Evolutionary conservation across 2,113 vertebrate species (phyloP).

Genomic region (Clupea harengus): DNA sequence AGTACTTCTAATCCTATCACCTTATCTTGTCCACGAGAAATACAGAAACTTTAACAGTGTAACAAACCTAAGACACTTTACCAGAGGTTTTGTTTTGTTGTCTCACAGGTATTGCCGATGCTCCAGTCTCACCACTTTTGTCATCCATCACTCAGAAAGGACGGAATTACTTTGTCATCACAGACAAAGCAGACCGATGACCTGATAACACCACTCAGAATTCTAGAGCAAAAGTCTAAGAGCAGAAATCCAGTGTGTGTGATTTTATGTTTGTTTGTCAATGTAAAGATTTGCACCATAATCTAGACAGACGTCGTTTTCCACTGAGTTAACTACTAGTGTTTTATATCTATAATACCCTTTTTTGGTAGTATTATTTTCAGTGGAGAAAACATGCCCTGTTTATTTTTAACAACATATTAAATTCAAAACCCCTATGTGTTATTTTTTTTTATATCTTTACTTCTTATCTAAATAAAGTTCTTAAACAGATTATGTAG

Average conservation of each 20-base stretch:
- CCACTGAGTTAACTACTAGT: not conserved
- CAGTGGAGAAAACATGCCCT: not conserved
- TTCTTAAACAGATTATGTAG: not conserved
- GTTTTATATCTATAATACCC: not conserved
- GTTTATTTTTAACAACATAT: constrained; percentile 21
- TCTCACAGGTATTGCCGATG: constrained; percentile 81
- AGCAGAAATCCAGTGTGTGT: not conserved
- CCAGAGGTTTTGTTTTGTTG: not conserved
- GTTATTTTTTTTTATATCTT: not conserved
- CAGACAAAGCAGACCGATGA: constrained; percentile 84
- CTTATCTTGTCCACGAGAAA: too few relatives aligned
- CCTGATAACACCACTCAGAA: constrained; percentile 40
- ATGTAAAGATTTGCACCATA: not conserved
- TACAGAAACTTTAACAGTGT: too few relatives aligned
- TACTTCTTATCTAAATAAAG: not conserved
- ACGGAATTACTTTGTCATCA: constrained; percentile 89
- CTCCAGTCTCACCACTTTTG: constrained; percentile 83
- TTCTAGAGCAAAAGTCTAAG: constrained; percentile 26
- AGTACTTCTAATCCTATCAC: too few relatives aligned
- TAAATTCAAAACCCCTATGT: too few relatives aligned
- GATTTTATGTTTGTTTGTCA: not conserved
- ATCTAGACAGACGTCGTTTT: not conserved
- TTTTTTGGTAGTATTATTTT: not conserved
- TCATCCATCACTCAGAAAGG: constrained; percentile 85
- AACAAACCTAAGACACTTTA: not conserved